Base-by-base conservation (phyloP, 1,140 invertebrate genomes). In the Panagrolaimus sp. region DNA sequence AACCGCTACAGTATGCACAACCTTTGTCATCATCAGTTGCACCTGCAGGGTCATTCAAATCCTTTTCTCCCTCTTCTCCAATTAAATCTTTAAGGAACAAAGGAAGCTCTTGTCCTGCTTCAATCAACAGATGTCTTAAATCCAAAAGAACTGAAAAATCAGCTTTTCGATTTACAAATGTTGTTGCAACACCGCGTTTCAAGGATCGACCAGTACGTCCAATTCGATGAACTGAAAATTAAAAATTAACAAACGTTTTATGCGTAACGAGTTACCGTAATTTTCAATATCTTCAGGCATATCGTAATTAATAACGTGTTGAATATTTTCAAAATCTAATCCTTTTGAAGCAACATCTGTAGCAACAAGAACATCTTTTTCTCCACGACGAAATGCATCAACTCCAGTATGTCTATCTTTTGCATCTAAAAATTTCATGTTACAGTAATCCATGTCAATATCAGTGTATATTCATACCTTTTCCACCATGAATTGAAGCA, bases 281-380 rank as follows among this genome's bases (percentile, higher is more conserved):
- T 98, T 98, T 87, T 99, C 96, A 62, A 99, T 96, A 82, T 99
- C 96, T 79, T 97, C 94, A 0, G 96, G 96, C 95, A 99, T 98
- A 82, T 99, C 96, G 84, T 95, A 99, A 86, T 99, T 99, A 43
- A 99, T 96, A 17, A 99, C 96, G 85, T 99, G 96, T 82, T 98
- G 92, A 67, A 99, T 93, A 77, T 95, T 90, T 1, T 91, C 89
- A 86, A 99, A 98, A 87, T 99, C 96, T 0, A 98, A 87, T 73
- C 89, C 96, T 87, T 99, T 99, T 1, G 94, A 97, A 1, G 96
- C 96, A 1, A 99, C 95, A 84, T 99, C 96, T 0, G 96, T 98
- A 0, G 96, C 96, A 0, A 98, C 96, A 0, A 73, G 45, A 24
- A 89, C 87, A 83, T 89, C 88, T 83, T 98, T 98, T 80, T 92